Evolutionary conservation across 2,113 vertebrate genomes (phyloP).

Genomic region (Triplophysa tibetana): DNA sequence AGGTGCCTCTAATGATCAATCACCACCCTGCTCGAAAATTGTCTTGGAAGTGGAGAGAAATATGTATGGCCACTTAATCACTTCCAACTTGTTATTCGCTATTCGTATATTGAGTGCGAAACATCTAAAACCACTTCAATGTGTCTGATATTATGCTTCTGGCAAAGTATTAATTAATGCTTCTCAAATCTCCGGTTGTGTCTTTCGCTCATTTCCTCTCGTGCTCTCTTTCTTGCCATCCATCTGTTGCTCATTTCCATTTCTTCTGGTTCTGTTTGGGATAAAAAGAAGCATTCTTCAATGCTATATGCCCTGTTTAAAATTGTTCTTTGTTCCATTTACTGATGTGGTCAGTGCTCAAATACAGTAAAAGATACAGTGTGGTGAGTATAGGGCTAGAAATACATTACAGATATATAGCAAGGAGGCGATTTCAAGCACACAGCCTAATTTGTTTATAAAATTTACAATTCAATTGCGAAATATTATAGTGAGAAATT

Average conservation of each 20-base stretch:
- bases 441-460: neutral
- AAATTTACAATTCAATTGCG: no score
- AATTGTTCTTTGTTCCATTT: neutral
- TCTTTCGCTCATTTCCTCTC: constrained; percentile 60
- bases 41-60: constrained; percentile 14
- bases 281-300: neutral
- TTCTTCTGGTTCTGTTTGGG: constrained; percentile 24
- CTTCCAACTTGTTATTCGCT: neutral
- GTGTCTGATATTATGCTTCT: constrained; percentile 28
- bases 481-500: no score
- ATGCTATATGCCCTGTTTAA: neutral
- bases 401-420: neutral
- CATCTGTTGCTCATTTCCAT: constrained; percentile 70
- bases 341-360: neutral
- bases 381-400: neutral
- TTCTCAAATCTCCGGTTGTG: constrained; percentile 39
- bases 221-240: constrained; percentile 61
- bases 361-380: neutral
- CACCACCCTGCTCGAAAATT: constrained; percentile 1
- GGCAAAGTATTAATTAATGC: constrained; percentile 47
- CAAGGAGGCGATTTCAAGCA: neutral
- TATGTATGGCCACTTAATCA: constrained; percentile 16
- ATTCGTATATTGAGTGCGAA: neutral
- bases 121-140: constrained; percentile 17
- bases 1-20: constrained; percentile 60